phyloP scores from a whole-genome alignment of 2,113 vertebrate species.

The Pimephales promelas region DNA sequence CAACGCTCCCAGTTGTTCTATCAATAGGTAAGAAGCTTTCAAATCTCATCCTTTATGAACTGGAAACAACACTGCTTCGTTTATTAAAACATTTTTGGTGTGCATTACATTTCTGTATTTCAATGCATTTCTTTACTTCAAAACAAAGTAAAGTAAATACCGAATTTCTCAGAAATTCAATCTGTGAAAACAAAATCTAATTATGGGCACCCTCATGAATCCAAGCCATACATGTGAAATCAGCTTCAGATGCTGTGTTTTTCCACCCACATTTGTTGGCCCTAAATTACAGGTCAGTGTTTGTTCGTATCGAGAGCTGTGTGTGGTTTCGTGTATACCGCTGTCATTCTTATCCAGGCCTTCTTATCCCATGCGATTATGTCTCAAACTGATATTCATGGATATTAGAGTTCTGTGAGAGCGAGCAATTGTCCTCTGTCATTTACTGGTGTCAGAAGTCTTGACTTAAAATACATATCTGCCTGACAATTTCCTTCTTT shows the following conservation, averaged over 20 bases:
- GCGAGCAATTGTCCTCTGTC: conserved; percentile 15
- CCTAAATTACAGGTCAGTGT: conserved; percentile 1
- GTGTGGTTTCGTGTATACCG: not conserved
- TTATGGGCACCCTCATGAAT: not conserved
- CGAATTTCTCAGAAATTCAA: not conserved
- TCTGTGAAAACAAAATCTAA: not conserved
- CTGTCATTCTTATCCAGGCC: not conserved
- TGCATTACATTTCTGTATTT: not conserved
- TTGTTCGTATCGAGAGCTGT: not conserved
- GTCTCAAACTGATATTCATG: not conserved
- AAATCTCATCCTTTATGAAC: not conserved
- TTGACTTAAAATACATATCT: conserved; percentile 22
- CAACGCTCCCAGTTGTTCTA: not conserved
- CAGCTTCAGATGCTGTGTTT: not conserved
- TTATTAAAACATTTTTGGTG: not conserved
- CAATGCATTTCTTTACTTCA: not conserved
- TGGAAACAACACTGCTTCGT: not conserved
- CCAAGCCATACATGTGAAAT: not conserved
- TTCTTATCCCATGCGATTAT: not conserved
- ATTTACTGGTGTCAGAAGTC: not conserved
- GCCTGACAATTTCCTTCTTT: not conserved
- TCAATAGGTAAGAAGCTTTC: conserved; percentile 18
- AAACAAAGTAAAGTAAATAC: not conserved
- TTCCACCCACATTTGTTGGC: not conserved
- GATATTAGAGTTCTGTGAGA: conserved; percentile 11